phyloP scores from a whole-genome alignment of 2,113 vertebrate genomes.

The Sinocyclocheilus rhinocerous region DNA sequence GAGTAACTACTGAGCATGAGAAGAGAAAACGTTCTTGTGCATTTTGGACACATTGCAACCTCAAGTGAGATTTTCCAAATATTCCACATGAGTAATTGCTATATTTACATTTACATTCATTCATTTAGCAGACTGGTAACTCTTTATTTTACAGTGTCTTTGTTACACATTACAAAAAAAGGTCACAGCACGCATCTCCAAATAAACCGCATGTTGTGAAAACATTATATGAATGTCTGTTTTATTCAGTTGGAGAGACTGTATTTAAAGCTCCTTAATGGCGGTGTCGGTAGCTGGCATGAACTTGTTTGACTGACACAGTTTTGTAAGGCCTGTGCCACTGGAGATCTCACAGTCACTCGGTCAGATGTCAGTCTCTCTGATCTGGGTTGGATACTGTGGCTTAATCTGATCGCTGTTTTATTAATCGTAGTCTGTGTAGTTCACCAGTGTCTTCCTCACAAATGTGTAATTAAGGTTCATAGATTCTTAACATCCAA shows the following conservation, averaged over 20 bases:
- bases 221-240: neutral
- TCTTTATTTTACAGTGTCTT: too few species aligned
- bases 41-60: neutral
- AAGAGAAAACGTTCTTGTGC: neutral
- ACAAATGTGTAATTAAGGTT: neutral
- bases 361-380: constrained; percentile 3
- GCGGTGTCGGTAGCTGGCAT: neutral
- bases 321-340: constrained; percentile 20
- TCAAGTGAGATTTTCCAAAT: neutral
- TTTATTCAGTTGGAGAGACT: neutral
- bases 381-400: neutral
- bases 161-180: neutral
- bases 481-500: neutral
- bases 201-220: neutral
- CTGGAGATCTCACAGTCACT: neutral
- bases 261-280: neutral
- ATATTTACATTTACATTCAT: neutral
- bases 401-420: constrained; percentile 11
- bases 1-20: neutral
- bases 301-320: constrained; percentile 16
- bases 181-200: neutral
- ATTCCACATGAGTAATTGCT: neutral
- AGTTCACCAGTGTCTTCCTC: neutral
- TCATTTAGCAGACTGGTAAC: too few species aligned
- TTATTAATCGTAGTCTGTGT: neutral